A percentile compares a stretch with the other conserved stretches of the same genome.
phyloP scores from a whole-genome alignment of 2,797 vertebrate species.

The Arctocebus calabarensis region DNA sequence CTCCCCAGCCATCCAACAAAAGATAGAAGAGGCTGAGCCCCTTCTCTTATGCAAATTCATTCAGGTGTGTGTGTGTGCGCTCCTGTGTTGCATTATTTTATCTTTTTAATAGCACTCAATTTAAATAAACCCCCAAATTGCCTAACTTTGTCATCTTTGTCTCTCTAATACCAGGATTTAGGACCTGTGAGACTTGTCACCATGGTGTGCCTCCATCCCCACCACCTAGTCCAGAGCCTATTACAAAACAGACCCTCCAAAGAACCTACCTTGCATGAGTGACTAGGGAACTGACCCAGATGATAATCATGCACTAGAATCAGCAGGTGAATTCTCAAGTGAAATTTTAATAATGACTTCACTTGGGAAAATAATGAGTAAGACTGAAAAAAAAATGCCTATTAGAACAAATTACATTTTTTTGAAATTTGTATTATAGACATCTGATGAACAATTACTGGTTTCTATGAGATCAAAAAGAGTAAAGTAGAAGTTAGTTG shows the following conservation, averaged over 20 bases:
- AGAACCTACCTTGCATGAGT: neutral
- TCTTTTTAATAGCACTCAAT: neutral
- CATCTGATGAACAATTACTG: neutral
- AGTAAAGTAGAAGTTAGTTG: neutral
- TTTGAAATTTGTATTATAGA: neutral
- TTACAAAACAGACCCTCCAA: neutral
- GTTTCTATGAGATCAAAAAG: conserved; percentile 69
- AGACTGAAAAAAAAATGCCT: conserved; percentile 44
- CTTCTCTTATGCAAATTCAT: fast-evolving
- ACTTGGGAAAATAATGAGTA: neutral
- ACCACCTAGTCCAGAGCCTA: neutral
- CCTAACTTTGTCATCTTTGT: neutral
- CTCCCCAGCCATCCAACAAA: neutral
- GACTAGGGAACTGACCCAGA: neutral
- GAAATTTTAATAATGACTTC: conserved; percentile 55
- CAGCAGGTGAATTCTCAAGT: neutral
- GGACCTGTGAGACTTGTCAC: neutral
- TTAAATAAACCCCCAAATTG: neutral
- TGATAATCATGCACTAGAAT: neutral
- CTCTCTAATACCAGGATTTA: neutral
- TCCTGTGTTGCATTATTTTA: neutral
- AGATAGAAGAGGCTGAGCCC: neutral
- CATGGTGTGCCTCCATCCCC: fast-evolving
- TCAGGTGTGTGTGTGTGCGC: neutral
- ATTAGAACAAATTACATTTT: conserved; percentile 29